These are phyloP conservation scores for Macquaria ambigua DNA, from an alignment of 2,113 vertebrate species.

Conservation along the genomic window DNA sequence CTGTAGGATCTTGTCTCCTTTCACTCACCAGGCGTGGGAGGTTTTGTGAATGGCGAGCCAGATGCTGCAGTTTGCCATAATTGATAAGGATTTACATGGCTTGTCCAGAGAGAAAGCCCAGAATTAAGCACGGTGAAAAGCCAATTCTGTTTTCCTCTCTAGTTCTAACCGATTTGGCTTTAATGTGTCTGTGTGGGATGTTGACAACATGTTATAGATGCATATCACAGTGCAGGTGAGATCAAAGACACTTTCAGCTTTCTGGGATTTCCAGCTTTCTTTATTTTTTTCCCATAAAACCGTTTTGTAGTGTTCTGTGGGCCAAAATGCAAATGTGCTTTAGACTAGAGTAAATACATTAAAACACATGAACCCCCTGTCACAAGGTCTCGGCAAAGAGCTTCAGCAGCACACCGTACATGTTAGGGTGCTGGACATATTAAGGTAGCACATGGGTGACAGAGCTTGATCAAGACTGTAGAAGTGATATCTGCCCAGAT, in stretches of 20 bases:
- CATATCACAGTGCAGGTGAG: slow-evolving; percentile 32
- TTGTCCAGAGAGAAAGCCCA: slow-evolving; percentile 51
- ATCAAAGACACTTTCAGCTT: slow-evolving; percentile 57
- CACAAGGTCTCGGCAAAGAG: not conserved
- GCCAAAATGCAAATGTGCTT: not conserved
- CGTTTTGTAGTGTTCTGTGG: not conserved
- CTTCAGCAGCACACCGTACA: not conserved
- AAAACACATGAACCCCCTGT: not conserved
- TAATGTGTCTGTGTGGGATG: slow-evolving; percentile 41
- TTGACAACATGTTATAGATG: slow-evolving; percentile 56
- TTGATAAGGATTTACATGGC: slow-evolving; percentile 69
- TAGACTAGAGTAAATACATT: not conserved
- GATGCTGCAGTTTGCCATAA: slow-evolving; percentile 58
- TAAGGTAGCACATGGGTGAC: not conserved
- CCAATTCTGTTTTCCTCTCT: slow-evolving; percentile 6
- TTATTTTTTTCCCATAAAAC: slow-evolving; percentile 32
- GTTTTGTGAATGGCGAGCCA: slow-evolving; percentile 69
- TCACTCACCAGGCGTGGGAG: slow-evolving; percentile 74
- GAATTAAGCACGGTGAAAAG: slow-evolving; percentile 47
- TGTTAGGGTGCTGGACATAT: not conserved
- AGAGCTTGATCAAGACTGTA: not conserved
- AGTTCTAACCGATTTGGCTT: slow-evolving; percentile 20
- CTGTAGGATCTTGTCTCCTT: slow-evolving; percentile 69
- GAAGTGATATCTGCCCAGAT: not conserved
- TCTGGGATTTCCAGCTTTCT: slow-evolving; percentile 63